Evolutionary conservation across 2,888 invertebrate species (phyloP), one percentile per base, ranked within the genome.

Genomic region (Epirrhoe tristata): DNA sequence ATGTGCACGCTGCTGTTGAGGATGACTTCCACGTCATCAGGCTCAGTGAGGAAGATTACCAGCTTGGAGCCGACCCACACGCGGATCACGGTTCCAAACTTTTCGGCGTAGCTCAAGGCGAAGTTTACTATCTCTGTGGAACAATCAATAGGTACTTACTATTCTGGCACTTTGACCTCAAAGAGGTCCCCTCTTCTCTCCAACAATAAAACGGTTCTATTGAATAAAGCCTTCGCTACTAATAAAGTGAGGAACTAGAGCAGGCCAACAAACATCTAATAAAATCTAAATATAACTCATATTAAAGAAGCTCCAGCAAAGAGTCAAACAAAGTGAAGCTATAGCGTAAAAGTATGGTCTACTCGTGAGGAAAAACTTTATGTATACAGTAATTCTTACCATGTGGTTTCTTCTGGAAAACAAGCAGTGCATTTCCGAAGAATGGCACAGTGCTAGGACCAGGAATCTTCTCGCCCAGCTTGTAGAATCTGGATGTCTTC

Each of bases 1-100:
- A 97, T 95, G 80, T 96, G 96, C 10, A 95, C 95, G 67, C 96
- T 94, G 67, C 96, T 97, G 76, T 96, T 96, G 8, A 97, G 89
- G 58, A 97, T 96, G 0, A 96, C 90, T 82, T 97, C 97, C 17
- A 96, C 95, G 77, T 97, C 97, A 2, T 94, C 91, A 36, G 97
- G 96, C 74, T 97, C 95, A 0, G 93, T 87, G 3, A 97, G 86
- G 84, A 96, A 96, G 16, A 97, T 90, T 0, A 96, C 7, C 2
- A 97, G 89, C 71, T 96, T 95, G 4, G 95, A 94, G 12, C 97
- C 97, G 43, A 96, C 80, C 96, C 96, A 97, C 0, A 95, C 77
- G 68, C 94, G 94, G 14, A 95, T 85, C 0, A 95, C 93, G 53
- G 86, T 90, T 2, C 94, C 94, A 69, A 90, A 96, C 46, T 92